Conservation (phyloP, 1,140 invertebrate genomes). For the Atta cephalotes region DNA sequence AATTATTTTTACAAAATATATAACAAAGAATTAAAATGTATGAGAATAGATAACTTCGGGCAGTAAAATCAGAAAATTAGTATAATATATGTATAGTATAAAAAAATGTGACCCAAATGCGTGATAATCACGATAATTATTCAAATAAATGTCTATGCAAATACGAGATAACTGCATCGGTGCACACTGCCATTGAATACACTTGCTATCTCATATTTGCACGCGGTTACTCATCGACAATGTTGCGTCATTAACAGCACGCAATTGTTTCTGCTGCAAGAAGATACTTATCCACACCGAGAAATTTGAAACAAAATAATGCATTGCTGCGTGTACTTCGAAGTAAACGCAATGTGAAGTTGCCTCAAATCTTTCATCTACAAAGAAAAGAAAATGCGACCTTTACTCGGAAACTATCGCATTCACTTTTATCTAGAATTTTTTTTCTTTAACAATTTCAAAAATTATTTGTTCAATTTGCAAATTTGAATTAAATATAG, state of each 20-base stretch:
- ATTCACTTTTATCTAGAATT: background rate
- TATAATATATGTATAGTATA: background rate
- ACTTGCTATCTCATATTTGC: constrained; percentile 5
- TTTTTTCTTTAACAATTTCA: background rate
- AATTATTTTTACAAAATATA: background rate
- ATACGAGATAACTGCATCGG: constrained; percentile 13
- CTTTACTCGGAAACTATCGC: background rate
- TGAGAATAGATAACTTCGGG: background rate
- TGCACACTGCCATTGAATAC: background rate
- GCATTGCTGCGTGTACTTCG: background rate
- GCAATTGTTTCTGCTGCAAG: constrained; percentile 27
- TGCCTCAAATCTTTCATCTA: background rate
- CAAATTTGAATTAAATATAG: background rate
- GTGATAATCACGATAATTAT: constrained; percentile 17
- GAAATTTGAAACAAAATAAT: constrained; percentile 16
- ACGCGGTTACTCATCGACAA: constrained; percentile 3
- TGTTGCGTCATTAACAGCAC: constrained; percentile 20
- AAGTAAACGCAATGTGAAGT: background rate
- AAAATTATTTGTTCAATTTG: background rate
- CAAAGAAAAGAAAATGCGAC: background rate
- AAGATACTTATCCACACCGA: background rate
- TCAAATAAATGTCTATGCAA: constrained; percentile 17
- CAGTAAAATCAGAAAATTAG: background rate
- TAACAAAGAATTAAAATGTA: constrained; percentile 5
- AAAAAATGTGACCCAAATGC: background rate